These are phyloP conservation scores for Turnix velox DNA, from an alignment of 2,113 vertebrate genomes.

Conservation along the genomic window DNA sequence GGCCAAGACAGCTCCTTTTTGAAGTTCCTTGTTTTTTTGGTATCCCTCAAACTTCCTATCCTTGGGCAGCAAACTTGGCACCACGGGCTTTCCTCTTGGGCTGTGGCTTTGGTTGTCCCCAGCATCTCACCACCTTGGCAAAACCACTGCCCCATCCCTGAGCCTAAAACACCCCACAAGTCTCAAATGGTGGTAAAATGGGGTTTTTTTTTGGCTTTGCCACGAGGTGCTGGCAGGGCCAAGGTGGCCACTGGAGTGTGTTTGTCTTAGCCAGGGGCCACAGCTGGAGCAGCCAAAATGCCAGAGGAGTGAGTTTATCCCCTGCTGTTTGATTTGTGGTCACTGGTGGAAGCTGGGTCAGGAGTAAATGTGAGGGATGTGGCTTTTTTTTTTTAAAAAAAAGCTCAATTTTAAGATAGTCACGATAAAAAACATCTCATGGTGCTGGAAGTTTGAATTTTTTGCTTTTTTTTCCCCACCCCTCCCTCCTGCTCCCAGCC, in stretches of 20 bases:
- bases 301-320: constrained; percentile 40
- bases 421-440: not conserved
- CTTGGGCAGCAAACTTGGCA: not conserved
- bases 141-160: not conserved
- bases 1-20: constrained; percentile 2
- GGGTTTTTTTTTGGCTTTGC: not conserved
- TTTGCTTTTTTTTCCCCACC: not conserved
- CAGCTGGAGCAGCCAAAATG: not conserved
- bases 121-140: not conserved
- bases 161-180: not conserved
- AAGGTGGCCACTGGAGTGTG: not conserved
- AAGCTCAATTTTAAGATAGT: not conserved
- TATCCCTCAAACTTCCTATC: not conserved
- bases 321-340: not conserved
- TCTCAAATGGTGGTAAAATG: not conserved
- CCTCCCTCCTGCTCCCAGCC: fast-evolving
- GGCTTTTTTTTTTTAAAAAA: too few species aligned
- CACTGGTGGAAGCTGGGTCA: not conserved
- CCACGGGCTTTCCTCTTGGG: fast-evolving
- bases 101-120: not conserved
- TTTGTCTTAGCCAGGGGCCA: constrained; percentile 15
- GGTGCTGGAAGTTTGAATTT: not conserved
- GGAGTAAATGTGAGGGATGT: not conserved
- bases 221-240: not conserved
- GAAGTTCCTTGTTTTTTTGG: constrained; percentile 37